Evolutionary conservation across 2,888 invertebrate genomes (phyloP).

Genomic region (Orchestes rusci): DNA sequence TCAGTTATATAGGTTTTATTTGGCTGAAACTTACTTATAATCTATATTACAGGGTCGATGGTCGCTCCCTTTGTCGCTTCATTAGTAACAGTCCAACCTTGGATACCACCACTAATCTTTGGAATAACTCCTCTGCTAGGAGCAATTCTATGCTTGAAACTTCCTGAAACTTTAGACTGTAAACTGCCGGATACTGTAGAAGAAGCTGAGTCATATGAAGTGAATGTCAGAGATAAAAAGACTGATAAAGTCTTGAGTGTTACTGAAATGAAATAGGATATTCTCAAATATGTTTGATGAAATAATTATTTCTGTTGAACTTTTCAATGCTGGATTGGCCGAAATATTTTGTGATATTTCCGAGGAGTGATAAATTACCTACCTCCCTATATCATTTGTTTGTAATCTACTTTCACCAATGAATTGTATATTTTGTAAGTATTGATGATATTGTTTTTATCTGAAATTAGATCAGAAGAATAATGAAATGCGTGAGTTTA

Average conservation of each 20-base stretch:
- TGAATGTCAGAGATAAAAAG: slow-evolving; percentile 10
- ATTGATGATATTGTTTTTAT: too few relatives aligned
- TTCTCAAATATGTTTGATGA: neutral
- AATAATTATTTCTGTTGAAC: neutral
- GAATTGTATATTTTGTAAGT: too few relatives aligned
- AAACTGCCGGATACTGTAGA: slow-evolving; percentile 72
- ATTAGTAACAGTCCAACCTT: slow-evolving; percentile 47
- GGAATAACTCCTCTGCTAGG: slow-evolving; percentile 60
- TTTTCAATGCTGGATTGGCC: too few relatives aligned
- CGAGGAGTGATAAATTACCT: too few relatives aligned
- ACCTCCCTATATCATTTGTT: too few relatives aligned
- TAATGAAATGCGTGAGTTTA: too few relatives aligned
- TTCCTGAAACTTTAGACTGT: slow-evolving; percentile 74
- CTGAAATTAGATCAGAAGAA: too few relatives aligned
- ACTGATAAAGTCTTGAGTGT: neutral
- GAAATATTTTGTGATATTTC: too few relatives aligned
- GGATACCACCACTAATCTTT: slow-evolving; percentile 59
- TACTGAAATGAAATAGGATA: slow-evolving; percentile 6
- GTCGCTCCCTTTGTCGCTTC: slow-evolving; percentile 74
- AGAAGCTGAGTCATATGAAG: slow-evolving; percentile 56
- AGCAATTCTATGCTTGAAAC: slow-evolving; percentile 56
- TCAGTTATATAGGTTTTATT: too few relatives aligned
- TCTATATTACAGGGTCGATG: slow-evolving; percentile 76
- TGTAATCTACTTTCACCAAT: too few relatives aligned
- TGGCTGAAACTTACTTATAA: too few relatives aligned